Evolutionary conservation across 2,113 vertebrate species (phyloP).

Genomic region (Pterophyllum scalare): DNA sequence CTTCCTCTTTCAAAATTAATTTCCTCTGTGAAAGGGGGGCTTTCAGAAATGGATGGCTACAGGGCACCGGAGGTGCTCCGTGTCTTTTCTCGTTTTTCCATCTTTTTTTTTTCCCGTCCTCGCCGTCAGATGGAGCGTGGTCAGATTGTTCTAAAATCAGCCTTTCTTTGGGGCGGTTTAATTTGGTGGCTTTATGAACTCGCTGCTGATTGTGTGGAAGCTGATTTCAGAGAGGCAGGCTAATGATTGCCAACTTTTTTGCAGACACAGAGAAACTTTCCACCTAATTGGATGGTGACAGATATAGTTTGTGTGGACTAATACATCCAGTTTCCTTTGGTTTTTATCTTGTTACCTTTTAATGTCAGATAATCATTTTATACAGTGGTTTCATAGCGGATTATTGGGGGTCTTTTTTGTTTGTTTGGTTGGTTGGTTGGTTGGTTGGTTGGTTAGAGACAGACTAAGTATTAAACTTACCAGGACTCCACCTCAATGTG

Average conservation of each 20-base stretch:
- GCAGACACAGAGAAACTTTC: background rate
- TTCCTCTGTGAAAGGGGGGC: constrained; percentile 56
- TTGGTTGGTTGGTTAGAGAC: background rate
- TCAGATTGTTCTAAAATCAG: constrained; percentile 51
- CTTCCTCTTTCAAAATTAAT: constrained; percentile 70
- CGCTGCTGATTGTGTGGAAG: constrained; percentile 44
- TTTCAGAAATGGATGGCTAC: constrained; percentile 53
- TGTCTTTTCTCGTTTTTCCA: constrained; percentile 4
- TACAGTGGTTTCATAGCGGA: background rate
- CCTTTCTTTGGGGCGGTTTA: constrained; percentile 32
- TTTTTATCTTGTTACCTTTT: background rate
- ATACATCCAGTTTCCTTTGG: background rate
- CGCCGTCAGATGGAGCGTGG: background rate
- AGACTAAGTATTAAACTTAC: background rate
- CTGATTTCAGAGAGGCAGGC: constrained; percentile 6
- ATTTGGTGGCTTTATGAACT: constrained; percentile 37
- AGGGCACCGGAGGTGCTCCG: constrained; percentile 10
- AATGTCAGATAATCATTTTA: background rate
- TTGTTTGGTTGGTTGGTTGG: background rate
- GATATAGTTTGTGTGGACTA: background rate
- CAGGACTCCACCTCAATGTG: background rate
- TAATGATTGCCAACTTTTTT: constrained; percentile 16
- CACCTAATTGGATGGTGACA: background rate
- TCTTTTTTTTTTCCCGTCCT: background rate
- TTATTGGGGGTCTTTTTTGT: background rate